These are phyloP conservation scores for Microtus ochrogaster DNA, from an alignment of 2,113 vertebrate genomes.

Conservation along the genomic window DNA sequence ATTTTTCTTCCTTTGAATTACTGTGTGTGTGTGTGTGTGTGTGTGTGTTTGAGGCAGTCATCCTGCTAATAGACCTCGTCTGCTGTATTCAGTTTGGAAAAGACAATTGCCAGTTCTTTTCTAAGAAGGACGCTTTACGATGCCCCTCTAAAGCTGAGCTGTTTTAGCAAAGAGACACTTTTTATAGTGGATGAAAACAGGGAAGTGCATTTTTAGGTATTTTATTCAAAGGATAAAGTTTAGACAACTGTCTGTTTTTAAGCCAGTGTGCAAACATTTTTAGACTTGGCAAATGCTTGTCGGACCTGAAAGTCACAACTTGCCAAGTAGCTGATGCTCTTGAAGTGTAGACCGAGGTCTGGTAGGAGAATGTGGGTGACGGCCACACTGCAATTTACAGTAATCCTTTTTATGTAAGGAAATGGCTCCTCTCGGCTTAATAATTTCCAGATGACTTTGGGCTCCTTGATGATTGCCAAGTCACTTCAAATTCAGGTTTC, in stretches of 20 bases:
- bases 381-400: constrained; percentile 38
- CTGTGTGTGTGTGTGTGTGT: not conserved
- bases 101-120: constrained; percentile 38
- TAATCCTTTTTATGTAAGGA: constrained; percentile 71
- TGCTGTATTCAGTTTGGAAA: constrained; percentile 42
- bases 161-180: constrained; percentile 70
- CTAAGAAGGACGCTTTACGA: constrained; percentile 57
- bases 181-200: constrained; percentile 51
- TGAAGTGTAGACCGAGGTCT: constrained; percentile 56
- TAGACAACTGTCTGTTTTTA: constrained; percentile 76
- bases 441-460: constrained; percentile 67
- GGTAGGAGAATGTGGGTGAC: constrained; percentile 74
- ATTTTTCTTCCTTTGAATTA: not conserved
- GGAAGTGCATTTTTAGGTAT: constrained; percentile 62
- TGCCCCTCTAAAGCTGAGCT: constrained; percentile 69
- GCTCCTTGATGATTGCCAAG: constrained; percentile 62
- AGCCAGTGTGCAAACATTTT: constrained; percentile 75
- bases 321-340: constrained; percentile 76
- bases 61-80: constrained; percentile 37
- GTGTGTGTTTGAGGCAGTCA: not conserved
- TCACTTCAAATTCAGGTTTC: constrained; percentile 68
- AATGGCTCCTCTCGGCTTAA: constrained; percentile 71
- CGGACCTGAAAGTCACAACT: constrained; percentile 57
- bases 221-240: constrained; percentile 59
- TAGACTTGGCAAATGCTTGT: constrained; percentile 75